Conservation (phyloP, 2,888 invertebrate genomes). For the Drosophila hawaiiensis region DNA sequence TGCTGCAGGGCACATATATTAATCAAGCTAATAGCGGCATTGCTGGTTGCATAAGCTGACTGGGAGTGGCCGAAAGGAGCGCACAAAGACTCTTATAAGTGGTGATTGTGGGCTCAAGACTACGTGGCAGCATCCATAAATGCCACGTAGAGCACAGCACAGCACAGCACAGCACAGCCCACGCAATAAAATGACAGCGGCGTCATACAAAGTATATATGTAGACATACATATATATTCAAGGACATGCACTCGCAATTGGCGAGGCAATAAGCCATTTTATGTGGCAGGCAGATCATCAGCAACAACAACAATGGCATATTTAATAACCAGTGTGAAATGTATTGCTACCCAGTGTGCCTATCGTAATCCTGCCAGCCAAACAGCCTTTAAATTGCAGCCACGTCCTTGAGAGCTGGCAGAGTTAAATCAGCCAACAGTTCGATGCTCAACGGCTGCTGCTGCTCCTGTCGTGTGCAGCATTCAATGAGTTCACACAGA, state of each 20-base stretch:
- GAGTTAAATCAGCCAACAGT: constrained; percentile 33
- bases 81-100: constrained; percentile 2
- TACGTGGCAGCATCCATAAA: constrained; percentile 5
- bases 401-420: constrained; percentile 60
- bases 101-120: constrained; percentile 13
- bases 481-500: constrained; percentile 51
- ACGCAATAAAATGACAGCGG: constrained; percentile 19
- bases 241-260: constrained; percentile 54
- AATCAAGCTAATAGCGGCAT: constrained; percentile 9
- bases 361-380: not conserved
- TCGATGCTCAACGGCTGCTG: constrained; percentile 6
- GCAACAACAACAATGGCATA: constrained; percentile 25
- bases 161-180: constrained; percentile 9
- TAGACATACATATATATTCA: constrained; percentile 29
- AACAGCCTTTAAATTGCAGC: constrained; percentile 41
- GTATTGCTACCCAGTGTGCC: constrained; percentile 13
- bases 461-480: constrained; percentile 40
- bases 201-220: not conserved
- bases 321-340: constrained; percentile 42
- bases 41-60: constrained; percentile 24
- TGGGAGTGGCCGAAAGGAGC: not conserved
- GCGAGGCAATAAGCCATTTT: constrained; percentile 53
- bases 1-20: constrained; percentile 9
- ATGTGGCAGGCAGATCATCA: constrained; percentile 35
- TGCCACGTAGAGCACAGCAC: not conserved